phyloP scores from a whole-genome alignment of 2,113 vertebrate genomes.

The Eretmodus cyanostictus region DNA sequence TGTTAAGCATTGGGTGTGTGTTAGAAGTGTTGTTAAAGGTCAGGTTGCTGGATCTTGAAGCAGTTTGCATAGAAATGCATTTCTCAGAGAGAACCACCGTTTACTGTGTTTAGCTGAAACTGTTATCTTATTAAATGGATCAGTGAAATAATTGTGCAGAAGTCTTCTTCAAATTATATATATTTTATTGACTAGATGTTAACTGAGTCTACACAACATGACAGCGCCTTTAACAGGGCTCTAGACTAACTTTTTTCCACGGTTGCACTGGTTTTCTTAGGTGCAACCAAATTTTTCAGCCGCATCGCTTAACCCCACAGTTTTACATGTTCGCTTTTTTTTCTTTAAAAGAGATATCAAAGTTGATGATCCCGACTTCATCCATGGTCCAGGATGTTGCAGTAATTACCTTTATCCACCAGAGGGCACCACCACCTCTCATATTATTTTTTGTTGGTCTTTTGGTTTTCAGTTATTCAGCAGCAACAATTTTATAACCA shows the following conservation, averaged over 20 bases:
- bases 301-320: not conserved
- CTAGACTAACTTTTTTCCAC: not conserved
- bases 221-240: not conserved
- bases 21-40: not conserved
- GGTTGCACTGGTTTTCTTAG: not conserved
- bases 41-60: not conserved
- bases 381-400: not conserved
- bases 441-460: not conserved
- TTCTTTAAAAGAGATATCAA: not conserved
- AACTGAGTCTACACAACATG: not conserved
- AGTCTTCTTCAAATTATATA: not conserved
- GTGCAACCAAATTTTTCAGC: not conserved
- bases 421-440: slow-evolving; percentile 6
- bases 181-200: not conserved
- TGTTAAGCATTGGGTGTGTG: not conserved
- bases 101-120: not conserved
- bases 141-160: not conserved
- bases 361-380: not conserved
- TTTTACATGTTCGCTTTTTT: not conserved
- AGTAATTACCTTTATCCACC: slow-evolving; percentile 3
- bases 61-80: not conserved
- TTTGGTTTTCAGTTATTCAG: not conserved
- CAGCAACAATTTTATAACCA: not conserved
- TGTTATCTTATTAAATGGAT: not conserved
- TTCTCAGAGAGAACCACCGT: not conserved